These are phyloP conservation scores for Picus viridis DNA, from an alignment of 2,797 vertebrate species.

Conservation along the genomic window DNA sequence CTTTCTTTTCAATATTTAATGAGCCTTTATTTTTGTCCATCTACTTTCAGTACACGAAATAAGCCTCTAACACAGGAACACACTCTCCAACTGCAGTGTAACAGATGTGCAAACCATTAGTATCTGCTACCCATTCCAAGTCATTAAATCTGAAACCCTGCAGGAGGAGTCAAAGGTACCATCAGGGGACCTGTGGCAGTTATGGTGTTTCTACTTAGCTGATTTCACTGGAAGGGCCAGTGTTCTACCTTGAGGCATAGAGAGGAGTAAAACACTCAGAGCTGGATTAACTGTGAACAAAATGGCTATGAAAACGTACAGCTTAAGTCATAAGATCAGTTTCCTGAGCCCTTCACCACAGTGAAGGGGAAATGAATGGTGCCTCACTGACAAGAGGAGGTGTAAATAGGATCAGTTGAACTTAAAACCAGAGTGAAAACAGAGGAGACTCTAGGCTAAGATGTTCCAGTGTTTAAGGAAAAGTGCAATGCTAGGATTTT, in stretches of 20 bases:
- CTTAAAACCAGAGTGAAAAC: neutral
- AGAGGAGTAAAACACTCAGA: neutral
- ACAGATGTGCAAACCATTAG: constrained; percentile 72
- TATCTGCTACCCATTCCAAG: constrained; percentile 68
- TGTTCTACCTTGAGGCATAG: neutral
- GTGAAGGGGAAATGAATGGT: neutral
- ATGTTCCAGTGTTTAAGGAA: neutral
- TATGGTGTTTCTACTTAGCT: constrained; percentile 31
- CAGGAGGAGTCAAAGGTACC: constrained; percentile 59
- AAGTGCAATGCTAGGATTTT: neutral
- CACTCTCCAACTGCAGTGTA: constrained; percentile 53
- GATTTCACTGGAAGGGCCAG: neutral
- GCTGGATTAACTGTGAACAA: neutral
- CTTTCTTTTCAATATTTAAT: constrained; percentile 63
- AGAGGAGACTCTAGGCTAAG: neutral
- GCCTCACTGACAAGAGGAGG: neutral
- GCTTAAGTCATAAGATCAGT: neutral
- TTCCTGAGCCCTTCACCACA: neutral
- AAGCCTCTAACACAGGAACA: constrained; percentile 2
- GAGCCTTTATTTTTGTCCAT: constrained; percentile 48
- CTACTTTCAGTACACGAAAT: constrained; percentile 4
- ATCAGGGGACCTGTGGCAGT: constrained; percentile 50
- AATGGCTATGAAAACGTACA: neutral
- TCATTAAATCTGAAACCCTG: constrained; percentile 61
- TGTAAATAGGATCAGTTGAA: neutral